Evolutionary conservation across 2,888 invertebrate species (phyloP), one percentile per base, ranked within the genome.

Genomic region (Pantelozetes paolii): DNA sequence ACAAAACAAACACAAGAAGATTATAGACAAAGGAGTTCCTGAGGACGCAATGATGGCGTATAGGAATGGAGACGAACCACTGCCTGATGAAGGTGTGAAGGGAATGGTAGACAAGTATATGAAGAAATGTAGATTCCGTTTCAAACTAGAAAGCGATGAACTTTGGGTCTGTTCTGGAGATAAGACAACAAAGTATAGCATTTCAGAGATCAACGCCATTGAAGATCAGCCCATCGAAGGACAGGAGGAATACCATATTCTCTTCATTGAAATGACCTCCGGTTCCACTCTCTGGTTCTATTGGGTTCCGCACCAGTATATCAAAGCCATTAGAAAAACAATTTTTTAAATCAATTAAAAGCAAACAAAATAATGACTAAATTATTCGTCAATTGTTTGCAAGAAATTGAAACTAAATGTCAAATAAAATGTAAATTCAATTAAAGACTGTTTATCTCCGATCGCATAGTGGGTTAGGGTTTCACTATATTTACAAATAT

Each of bases 241-340:
- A n/a, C 48, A 48, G 9, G 48, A 48, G 18, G 48, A 48, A 18
- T 48, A 48, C n/a, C 18, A 3, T n/a, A 48, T 48, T n/a, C 18
- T 48, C 3, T 48, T 48, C 9, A 48, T n/a, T 18, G 3, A 15
- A 48, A 48, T n/a, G 18, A 48, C 8, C 6, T 8, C 6, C 5
- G 18, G 18, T 15, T 18, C n/a, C n/a, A n/a, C n/a, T n/a, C 15
- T 48, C 18, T 48, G 48, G 48, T n/a, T 48, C n/a, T 48, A 48
- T 48, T 48, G 48, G 48, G 48, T 48, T 48, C 48, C 48, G 48
- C 48, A 48, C n/a, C 48, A 48, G 48, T 48, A 48, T 48, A 48
- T 48, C 48, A 48, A 48, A 48, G 48, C 48, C 48, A 48, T 48
- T 48, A 48, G n/a, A n/a, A n/a, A n/a, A n/a, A n/a, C n/a, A n/a